Evolutionary conservation across 1,140 invertebrate genomes (phyloP), one percentile per base, ranked within the genome.

Genomic region (Ips typographus): DNA sequence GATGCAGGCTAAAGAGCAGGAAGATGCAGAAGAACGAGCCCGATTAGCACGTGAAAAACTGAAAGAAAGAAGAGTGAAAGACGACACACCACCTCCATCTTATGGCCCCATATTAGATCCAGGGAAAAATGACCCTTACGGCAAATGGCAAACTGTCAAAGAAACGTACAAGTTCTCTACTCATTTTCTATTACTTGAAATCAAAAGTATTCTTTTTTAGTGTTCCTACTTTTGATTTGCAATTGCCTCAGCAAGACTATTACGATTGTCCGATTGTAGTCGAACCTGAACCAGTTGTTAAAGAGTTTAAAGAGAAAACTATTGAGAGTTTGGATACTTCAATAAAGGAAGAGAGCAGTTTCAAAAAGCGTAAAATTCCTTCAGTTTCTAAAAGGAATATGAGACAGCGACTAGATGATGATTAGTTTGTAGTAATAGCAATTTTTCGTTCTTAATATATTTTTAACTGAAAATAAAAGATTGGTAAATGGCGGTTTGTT

Each of bases 341-440:
- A 2, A 66, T 41, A 72, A 49, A 8, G 73, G 74, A 44, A 76
- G 79, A 2, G 37, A 79, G 77, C 38, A 79, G 76, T 4, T 91
- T 91, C 72, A 91, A 90, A 64, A 90, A 87, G 75, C 77, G 88
- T 55, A 90, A 89, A 80, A 81, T 89, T 63, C 79, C 82, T 60
- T 84, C 83, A 47, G 74, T 66, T 7, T 77, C 77, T 36, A 84
- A 82, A 70, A 85, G 83, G 68, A 89, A 85, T 75, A 82, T 83
- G 2, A 80, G 88, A 4, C 83, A 86, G 75, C 82, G 86, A 73
- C 73, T 84, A 4, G 84, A 84, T 49, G 86, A 87, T 71, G 85
- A 90, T 78, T 86, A 77, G 42, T 49, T 3, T 22, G 22, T 22
- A 22, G 22, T 22, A 22, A 22, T 22, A 22, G 0, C 22, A 22